These are phyloP conservation scores for Dolomedes plantarius DNA, from an alignment of 2,888 invertebrate species.

Conservation along the genomic window DNA sequence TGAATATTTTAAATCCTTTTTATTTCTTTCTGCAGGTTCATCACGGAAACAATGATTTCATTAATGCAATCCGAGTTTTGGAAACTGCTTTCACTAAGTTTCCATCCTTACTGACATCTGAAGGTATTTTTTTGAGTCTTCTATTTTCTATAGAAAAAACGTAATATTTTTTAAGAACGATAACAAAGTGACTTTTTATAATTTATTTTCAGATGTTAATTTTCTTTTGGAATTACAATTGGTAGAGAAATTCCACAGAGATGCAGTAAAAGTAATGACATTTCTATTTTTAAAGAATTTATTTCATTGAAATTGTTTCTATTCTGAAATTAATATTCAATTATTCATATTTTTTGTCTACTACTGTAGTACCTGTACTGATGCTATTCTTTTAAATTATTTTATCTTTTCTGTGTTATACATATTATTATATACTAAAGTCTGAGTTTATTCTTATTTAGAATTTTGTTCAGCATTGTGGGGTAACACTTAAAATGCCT, in stretches of 20 bases:
- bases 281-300: background rate
- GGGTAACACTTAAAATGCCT: conserved; percentile 35
- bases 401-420: too few species aligned
- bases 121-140: conserved; percentile 75
- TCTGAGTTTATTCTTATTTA: too few species aligned
- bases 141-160: background rate
- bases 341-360: too few species aligned
- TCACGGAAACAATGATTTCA: conserved; percentile 84
- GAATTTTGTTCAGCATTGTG: conserved; percentile 65
- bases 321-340: too few species aligned
- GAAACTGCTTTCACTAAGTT: conserved; percentile 86
- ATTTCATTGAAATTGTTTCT: too few species aligned
- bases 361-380: too few species aligned
- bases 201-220: conserved; percentile 83
- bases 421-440: too few species aligned
- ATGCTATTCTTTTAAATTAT: too few species aligned
- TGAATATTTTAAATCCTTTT: too few species aligned
- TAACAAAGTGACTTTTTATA: background rate
- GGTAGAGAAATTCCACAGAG: conserved; percentile 69
- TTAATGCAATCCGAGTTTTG: conserved; percentile 85
- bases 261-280: conserved; percentile 63
- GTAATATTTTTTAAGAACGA: too few species aligned
- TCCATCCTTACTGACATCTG: conserved; percentile 82
- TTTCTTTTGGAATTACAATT: conserved; percentile 88
- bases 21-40: conserved; percentile 82